Conservation (phyloP, 1,140 invertebrate genomes). For the Diorhabda elongata region DNA sequence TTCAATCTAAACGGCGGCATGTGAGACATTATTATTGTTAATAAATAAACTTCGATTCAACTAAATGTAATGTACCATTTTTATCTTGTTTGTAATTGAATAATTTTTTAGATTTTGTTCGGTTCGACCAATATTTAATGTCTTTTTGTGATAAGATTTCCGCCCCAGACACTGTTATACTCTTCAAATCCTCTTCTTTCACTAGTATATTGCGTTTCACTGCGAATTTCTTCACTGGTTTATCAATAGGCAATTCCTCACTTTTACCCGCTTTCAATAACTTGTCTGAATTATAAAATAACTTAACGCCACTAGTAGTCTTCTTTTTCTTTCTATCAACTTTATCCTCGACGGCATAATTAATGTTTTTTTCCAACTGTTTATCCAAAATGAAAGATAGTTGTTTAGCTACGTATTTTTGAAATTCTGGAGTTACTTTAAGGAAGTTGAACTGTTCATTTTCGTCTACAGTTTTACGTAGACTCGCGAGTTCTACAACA, state of each 20-base stretch:
- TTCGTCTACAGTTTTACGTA: constrained; percentile 28
- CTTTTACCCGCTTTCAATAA: constrained; percentile 26
- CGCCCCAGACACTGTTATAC: constrained; percentile 29
- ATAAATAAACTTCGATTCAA: constrained; percentile 22
- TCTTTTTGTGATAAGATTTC: constrained; percentile 36
- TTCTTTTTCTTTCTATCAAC: constrained; percentile 20
- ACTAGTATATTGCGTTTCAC: constrained; percentile 5
- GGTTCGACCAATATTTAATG: constrained; percentile 32
- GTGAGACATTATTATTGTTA: constrained; percentile 56
- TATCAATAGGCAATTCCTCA: neutral
- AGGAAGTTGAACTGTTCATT: constrained; percentile 35
- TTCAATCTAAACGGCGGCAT: constrained; percentile 66
- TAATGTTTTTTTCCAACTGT: constrained; percentile 26
- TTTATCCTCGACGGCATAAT: constrained; percentile 10
- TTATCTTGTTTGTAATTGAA: constrained; percentile 28
- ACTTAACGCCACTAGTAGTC: constrained; percentile 30
- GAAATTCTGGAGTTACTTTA: constrained; percentile 37
- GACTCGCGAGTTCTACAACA: constrained; percentile 13
- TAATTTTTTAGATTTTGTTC: constrained; percentile 31
- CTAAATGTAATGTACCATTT: constrained; percentile 20
- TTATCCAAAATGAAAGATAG: constrained; percentile 32
- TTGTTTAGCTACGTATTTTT: constrained; percentile 35
- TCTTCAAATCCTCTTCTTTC: constrained; percentile 23
- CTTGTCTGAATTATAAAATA: constrained; percentile 31
- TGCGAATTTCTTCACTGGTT: neutral